Conservation (phyloP, 2,888 invertebrate genomes). For the Archips crataeganus region DNA sequence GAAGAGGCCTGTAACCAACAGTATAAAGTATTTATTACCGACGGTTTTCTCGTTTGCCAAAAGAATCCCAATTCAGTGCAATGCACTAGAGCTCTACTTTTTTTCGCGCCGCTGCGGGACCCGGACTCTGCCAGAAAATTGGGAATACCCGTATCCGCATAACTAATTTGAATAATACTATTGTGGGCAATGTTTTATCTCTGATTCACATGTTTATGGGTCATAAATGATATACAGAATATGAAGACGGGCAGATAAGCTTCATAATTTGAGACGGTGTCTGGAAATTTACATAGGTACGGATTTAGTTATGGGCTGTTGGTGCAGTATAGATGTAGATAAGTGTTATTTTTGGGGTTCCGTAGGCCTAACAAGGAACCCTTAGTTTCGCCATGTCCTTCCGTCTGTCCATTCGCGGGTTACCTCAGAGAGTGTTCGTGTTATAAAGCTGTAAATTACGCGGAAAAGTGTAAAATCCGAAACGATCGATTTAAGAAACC, state of each 20-base stretch:
- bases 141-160: constrained; percentile 34
- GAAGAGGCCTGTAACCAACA: too few species aligned
- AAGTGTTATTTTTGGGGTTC: too few species aligned
- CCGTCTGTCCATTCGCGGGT: too few species aligned
- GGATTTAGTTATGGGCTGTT: background rate
- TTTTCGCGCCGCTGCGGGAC: constrained; percentile 15
- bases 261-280: background rate
- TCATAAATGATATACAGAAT: constrained; percentile 22
- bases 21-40: background rate
- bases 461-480: too few species aligned
- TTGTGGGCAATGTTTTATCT: constrained; percentile 2
- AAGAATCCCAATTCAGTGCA: constrained; percentile 7
- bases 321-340: background rate
- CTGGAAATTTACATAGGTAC: background rate
- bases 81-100: constrained; percentile 10
- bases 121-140: constrained; percentile 29
- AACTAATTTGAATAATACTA: constrained; percentile 29
- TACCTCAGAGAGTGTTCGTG: too few species aligned
- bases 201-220: constrained; percentile 18
- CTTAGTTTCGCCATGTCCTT: too few species aligned
- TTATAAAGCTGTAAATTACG: too few species aligned
- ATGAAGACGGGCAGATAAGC: background rate
- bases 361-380: too few species aligned
- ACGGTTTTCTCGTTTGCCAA: background rate
- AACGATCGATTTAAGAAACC: too few species aligned